A percentile compares a stretch with the other conserved stretches of the same genome.
Conservation (phyloP, 2,797 vertebrate species). For the Mormyrops attenuatus region DNA sequence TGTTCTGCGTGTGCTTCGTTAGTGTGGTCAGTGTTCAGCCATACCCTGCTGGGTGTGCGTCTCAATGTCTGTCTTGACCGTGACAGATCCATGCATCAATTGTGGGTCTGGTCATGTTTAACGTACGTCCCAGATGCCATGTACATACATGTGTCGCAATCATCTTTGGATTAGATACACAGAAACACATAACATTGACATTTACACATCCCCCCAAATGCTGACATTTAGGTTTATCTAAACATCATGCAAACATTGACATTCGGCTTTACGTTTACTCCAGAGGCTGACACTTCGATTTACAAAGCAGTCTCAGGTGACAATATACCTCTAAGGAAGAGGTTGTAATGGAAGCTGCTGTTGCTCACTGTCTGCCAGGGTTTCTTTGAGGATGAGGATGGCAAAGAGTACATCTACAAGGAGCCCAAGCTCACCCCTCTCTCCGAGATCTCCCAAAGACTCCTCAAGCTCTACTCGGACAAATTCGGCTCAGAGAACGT, state of each 20-base stretch:
- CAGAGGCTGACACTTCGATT: not conserved
- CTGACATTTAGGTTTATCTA: not conserved
- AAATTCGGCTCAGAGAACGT: constrained; percentile 97
- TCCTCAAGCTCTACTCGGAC: constrained; percentile 93
- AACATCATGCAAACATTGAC: not conserved
- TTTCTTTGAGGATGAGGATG: constrained; percentile 97
- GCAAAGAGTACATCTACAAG: constrained; percentile 98
- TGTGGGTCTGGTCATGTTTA: constrained; percentile 18
- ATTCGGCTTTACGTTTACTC: not conserved
- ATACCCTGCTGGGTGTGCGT: not conserved
- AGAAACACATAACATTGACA: not conserved
- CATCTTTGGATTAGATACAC: not conserved
- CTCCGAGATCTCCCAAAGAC: constrained; percentile 91
- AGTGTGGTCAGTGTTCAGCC: not conserved
- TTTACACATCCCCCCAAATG: not conserved
- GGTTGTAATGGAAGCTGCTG: not conserved
- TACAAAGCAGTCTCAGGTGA: not conserved
- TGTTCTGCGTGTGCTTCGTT: not conserved
- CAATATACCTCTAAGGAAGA: not conserved
- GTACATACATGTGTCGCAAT: not conserved
- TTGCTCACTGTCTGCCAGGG: constrained; percentile 60
- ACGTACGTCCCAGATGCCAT: not conserved
- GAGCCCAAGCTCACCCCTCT: constrained; percentile 94
- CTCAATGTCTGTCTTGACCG: not conserved
- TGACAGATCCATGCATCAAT: not conserved